Evolutionary conservation across 2,113 vertebrate genomes (phyloP), one percentile per base, ranked within the genome.

Genomic region (Laticauda laticaudata): DNA sequence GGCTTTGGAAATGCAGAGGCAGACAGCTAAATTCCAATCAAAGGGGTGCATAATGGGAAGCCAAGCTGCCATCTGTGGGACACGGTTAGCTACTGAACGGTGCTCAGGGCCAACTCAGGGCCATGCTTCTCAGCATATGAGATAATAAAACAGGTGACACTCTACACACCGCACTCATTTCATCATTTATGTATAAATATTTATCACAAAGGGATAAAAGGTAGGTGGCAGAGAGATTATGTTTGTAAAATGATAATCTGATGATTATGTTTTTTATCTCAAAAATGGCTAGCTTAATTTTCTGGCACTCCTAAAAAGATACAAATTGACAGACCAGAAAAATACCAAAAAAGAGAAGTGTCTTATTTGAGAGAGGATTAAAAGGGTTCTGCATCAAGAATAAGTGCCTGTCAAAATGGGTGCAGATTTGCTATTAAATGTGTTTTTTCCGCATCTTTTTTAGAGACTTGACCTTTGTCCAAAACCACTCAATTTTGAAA

Each of bases 191-290:
- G 29, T 20, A 20, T 87, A 86, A 0, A 3, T 59, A 1, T 0
- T 18, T n/a, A 18, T 21, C 75, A 54, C 23, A 89, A 7, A 0
- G 45, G 86, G 10, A 7, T 11, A 26, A 57, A 54, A 0, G 2
- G 21, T 81, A 43, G 26, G 26, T 3, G 15, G 3, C 0, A 0
- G 3, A 91, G 54, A 43, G 15, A 12, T 1, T 0, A 0, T 15
- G 56, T 20, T 90, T 54, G 20, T 8, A 81, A 81, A 81, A 81
- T 18, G 34, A 43, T 81, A 39, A 81, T 81, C 75, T 81, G 7
- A 81, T 81, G 75, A 43, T 81, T 54, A 34, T 0, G 5, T n/a
- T 54, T n/a, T 54, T 54, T 87, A 54, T 54, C 51, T 53, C 23
- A 15, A 23, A 54, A 56, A 43, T 9, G 43, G 45, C 23, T 10